A percentile compares a stretch with the other conserved stretches of the same genome.
phyloP scores from a whole-genome alignment of 2,797 vertebrate species.

The Gymnocypris eckloni region DNA sequence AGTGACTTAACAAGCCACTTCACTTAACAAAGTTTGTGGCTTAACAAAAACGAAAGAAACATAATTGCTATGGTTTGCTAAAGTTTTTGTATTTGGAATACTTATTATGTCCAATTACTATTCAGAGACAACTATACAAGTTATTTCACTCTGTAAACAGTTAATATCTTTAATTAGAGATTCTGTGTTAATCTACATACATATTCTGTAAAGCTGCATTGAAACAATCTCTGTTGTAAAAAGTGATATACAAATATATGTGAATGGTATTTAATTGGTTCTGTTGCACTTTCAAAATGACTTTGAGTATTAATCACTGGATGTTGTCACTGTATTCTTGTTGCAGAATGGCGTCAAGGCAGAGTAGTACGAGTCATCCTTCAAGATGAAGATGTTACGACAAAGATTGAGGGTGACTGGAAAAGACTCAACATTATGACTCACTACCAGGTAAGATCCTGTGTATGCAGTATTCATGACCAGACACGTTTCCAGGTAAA shows the following conservation, averaged over 20 bases:
- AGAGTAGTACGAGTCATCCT: conserved; percentile 92
- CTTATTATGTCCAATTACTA: background rate
- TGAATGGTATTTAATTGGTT: background rate
- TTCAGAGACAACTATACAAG: background rate
- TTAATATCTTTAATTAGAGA: background rate
- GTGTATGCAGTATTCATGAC: background rate
- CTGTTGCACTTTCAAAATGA: background rate
- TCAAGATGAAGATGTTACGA: conserved; percentile 95
- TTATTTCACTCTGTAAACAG: background rate
- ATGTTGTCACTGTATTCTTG: background rate
- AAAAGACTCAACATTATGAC: conserved; percentile 94
- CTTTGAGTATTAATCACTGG: background rate
- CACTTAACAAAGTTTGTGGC: background rate
- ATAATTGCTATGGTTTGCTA: background rate
- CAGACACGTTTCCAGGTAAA: conserved; percentile 6
- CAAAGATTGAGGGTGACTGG: conserved; percentile 98
- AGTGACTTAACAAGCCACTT: no score
- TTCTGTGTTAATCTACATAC: background rate
- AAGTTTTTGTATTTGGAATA: background rate
- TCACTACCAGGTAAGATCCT: conserved; percentile 81
- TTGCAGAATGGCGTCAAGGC: conserved; percentile 93
- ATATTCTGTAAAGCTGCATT: background rate
- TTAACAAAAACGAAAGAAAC: background rate
- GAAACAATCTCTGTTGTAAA: background rate
- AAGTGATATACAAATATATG: background rate